phyloP scores from a whole-genome alignment of 2,113 vertebrate genomes.

The Platichthys stellatus region DNA sequence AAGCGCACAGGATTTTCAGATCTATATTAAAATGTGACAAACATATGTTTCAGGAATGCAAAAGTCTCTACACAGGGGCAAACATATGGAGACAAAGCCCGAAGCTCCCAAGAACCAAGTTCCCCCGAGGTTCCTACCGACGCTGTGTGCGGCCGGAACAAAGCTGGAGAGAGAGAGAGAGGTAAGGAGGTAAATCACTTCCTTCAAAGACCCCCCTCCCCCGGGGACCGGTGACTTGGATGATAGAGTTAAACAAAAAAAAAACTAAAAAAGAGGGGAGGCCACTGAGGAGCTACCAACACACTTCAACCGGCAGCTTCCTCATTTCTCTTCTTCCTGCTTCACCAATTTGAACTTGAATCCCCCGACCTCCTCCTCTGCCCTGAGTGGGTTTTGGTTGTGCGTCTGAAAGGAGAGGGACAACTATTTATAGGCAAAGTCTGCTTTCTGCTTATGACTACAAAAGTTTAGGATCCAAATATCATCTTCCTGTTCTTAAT shows the following conservation, averaged over 20 bases:
- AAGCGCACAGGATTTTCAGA: conserved; percentile 1
- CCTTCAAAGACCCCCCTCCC: conserved; percentile 27
- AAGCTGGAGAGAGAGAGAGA: conserved; percentile 35
- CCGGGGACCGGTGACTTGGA: conserved; percentile 40
- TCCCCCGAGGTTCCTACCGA: conserved; percentile 34
- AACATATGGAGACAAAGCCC: conserved; percentile 17
- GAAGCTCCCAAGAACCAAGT: conserved; percentile 4
- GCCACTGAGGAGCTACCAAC: conserved; percentile 33
- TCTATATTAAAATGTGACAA: background rate
- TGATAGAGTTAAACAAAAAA: conserved; percentile 21
- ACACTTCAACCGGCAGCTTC: conserved; percentile 31
- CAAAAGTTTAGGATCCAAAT: background rate
- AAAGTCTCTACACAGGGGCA: background rate
- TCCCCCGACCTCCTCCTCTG: conserved; percentile 38
- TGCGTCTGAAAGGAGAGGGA: conserved; percentile 6
- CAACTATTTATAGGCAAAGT: conserved; percentile 40
- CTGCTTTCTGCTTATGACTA: background rate
- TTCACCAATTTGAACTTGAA: conserved; percentile 1
- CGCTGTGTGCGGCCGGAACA: conserved; percentile 31
- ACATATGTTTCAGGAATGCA: conserved; percentile 1
- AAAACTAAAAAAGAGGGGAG: background rate
- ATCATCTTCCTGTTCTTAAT: background rate
- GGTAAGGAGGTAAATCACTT: conserved; percentile 54
- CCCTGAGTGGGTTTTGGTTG: conserved; percentile 20
- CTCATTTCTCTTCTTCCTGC: conserved; percentile 28